Conservation (phyloP, 2,888 invertebrate species). For the Melinopterus prodromus region DNA sequence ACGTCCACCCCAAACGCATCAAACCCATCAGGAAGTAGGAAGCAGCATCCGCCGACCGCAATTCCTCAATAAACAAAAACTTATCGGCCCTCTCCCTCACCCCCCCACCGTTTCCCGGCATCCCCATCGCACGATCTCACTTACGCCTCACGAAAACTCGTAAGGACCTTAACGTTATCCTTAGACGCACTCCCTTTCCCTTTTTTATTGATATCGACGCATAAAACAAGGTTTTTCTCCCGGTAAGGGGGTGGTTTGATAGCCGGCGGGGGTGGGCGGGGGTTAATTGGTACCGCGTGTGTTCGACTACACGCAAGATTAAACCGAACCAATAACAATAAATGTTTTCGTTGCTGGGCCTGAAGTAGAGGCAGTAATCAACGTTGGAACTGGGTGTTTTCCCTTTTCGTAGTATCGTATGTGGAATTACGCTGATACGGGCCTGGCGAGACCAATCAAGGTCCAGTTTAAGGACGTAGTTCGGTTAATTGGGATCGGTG, state of each 20-base stretch:
- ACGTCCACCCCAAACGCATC: neutral
- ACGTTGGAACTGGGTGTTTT: neutral
- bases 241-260: neutral
- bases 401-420: neutral
- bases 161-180: neutral
- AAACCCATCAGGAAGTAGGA: neutral
- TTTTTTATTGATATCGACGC: conserved; percentile 4
- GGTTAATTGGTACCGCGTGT: neutral
- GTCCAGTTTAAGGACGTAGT: neutral
- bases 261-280: neutral
- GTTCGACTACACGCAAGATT: conserved; percentile 4
- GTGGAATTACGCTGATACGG: neutral
- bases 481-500: neutral
- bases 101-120: neutral
- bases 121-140: neutral
- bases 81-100: neutral
- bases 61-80: neutral
- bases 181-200: neutral
- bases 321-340: conserved; percentile 4
- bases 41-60: neutral
- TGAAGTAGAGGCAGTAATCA: neutral
- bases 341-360: neutral
- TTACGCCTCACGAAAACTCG: neutral
- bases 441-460: neutral
- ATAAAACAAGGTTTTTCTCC: neutral